These are phyloP conservation scores for Liopterus haemorrhoidalis DNA, from an alignment of 2,888 invertebrate species.

Conservation along the genomic window DNA sequence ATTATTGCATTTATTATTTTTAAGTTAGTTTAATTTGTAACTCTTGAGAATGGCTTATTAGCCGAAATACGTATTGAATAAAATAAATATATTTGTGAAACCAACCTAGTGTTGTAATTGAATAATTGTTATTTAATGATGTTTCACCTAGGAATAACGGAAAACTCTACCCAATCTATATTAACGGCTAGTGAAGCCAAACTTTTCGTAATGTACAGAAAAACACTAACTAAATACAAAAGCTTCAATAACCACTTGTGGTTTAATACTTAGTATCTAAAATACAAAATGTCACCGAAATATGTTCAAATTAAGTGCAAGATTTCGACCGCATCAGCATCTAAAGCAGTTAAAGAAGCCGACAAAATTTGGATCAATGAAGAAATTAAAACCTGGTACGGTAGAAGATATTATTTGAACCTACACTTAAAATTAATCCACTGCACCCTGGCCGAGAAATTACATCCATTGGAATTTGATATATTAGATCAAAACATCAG, in stretches of 20 bases:
- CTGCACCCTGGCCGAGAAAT: background rate
- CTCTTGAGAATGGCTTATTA: too few relatives aligned
- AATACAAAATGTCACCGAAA: conserved; percentile 2
- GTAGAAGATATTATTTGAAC: conserved; percentile 4
- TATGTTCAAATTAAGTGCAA: conserved; percentile 7
- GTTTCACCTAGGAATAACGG: too few relatives aligned
- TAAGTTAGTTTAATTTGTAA: too few relatives aligned
- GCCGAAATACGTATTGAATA: too few relatives aligned
- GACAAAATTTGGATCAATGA: conserved; percentile 1
- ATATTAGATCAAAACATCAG: conserved; percentile 3
- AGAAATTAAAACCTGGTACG: conserved; percentile 6
- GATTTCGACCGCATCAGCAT: background rate
- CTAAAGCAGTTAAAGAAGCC: conserved; percentile 3
- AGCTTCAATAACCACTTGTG: conserved; percentile 10
- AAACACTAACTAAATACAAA: conserved; percentile 6
- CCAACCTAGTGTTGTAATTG: too few relatives aligned
- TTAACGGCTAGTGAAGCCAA: background rate
- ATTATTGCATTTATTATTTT: too few relatives aligned
- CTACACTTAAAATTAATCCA: conserved; percentile 8
- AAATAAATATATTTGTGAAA: too few relatives aligned
- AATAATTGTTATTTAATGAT: too few relatives aligned
- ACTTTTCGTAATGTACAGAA: background rate
- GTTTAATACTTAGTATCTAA: conserved; percentile 8
- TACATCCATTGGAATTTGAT: conserved; percentile 14
- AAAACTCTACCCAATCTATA: too few relatives aligned